A percentile compares a stretch with the other conserved stretches of the same genome.
Evolutionary conservation across 2,888 invertebrate species (phyloP).

Genomic region (Chrysolina americana): DNA sequence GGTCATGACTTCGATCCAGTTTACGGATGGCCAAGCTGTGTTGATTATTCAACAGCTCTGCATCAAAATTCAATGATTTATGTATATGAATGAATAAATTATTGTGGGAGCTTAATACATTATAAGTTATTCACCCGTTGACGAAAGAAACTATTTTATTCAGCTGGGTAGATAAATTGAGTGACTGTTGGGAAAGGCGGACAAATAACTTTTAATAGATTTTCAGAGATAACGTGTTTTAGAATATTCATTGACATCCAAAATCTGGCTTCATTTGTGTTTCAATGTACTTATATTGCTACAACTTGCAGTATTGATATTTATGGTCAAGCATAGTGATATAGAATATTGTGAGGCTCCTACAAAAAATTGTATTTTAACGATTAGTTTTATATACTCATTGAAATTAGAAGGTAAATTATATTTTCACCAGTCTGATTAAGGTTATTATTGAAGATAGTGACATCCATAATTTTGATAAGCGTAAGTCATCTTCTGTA

Average conservation of each 20-base stretch:
- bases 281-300: neutral
- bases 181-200: neutral
- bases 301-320: too few relatives aligned
- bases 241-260: neutral
- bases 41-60: neutral
- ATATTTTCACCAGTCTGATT: too few relatives aligned
- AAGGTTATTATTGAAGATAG: too few relatives aligned
- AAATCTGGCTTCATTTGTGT: neutral
- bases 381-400: too few relatives aligned
- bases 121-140: neutral
- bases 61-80: constrained; percentile 10
- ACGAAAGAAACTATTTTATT: neutral
- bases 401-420: too few relatives aligned
- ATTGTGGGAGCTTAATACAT: constrained; percentile 7
- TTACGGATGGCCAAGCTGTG: neutral
- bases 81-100: neutral
- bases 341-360: too few relatives aligned
- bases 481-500: too few relatives aligned
- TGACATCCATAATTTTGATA: too few relatives aligned
- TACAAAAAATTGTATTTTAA: too few relatives aligned
- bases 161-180: neutral
- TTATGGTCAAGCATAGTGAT: too few relatives aligned
- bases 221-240: neutral
- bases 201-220: neutral
- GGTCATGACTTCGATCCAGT: constrained; percentile 10